Evolutionary conservation across 1,140 invertebrate genomes (phyloP), one percentile per base, ranked within the genome.

Genomic region (Melanaphis sacchari): DNA sequence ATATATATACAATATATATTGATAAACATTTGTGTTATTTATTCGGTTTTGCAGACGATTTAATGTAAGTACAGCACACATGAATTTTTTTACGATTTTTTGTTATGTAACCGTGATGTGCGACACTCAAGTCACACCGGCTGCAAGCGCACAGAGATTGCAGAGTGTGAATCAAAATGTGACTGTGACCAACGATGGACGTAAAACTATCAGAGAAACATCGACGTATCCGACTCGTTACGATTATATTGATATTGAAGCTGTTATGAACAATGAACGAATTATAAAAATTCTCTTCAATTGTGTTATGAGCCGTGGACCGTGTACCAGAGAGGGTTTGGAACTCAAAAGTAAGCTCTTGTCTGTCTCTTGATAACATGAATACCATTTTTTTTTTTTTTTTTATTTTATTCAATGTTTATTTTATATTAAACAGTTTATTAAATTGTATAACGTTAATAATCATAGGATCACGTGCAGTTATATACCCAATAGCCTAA

Each of bases 331-430:
- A 1, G 96, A 96, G 88, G 96, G 95, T 7, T 94, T 94, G 26
- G 95, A 96, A 94, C 94, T 96, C 0, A 96, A 96, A 95, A 95
- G 96, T 96, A 94, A 95, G 95, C 95, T 9, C 40, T n/a, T n/a
- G n/a, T n/a, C n/a, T n/a, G n/a, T n/a, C n/a, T n/a, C n/a, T 24
- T 40, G 40, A 40, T 40, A 26, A 84, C 11, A 84, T 41, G n/a
- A 76, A 76, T n/a, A 76, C 31, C 15, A 15, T 76, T 76, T 76
- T 66, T 66, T n/a, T n/a, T n/a, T n/a, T n/a, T n/a, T n/a, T n/a
- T n/a, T n/a, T n/a, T n/a, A n/a, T n/a, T n/a, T n/a, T n/a, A n/a
- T n/a, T n/a, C n/a, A n/a, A n/a, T n/a, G n/a, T n/a, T n/a, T n/a
- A n/a, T n/a, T n/a, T n/a, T n/a, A n/a, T n/a, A n/a, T n/a, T n/a